Evolutionary conservation across 1,140 invertebrate species (phyloP), one percentile per base, ranked within the genome.

Genomic region (Drosophila willistoni): DNA sequence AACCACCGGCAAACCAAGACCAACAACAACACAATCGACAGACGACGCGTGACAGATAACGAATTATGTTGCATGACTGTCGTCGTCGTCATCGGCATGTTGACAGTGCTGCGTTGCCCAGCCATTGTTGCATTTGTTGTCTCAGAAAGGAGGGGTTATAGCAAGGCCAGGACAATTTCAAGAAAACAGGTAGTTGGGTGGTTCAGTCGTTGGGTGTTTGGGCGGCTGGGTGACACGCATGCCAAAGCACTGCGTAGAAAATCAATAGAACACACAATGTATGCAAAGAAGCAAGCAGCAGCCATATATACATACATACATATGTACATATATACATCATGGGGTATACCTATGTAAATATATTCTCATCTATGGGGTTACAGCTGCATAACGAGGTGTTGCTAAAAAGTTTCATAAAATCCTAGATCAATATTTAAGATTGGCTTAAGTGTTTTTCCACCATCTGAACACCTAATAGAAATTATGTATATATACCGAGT

Each of bases 41-140:
- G 56, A 77, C 67, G 68, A 75, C 56, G 68, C 72, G 76, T 78
- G 76, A 78, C 76, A 71, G 72, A 78, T 78, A 78, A 78, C 76
- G 71, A 78, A 78, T 78, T 75, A 78, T 72, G 69, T 59, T 59
- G 59, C 59, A 39, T 42, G 59, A 22, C 59, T 66, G 47, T 41
- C 7, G 12, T 44, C 42, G 13, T 47, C 14, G 14, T 17, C 29
- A 6, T 29, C 29, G 5, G 42, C 4, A 44, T 47, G 14, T 51
- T 22, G 9, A 12, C 19, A 51, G 29, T 29, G 29, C 6, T 29
- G 29, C 29, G 29, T 29, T 29, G 29, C 29, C 29, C 29, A 29
- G 29, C 29, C 29, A 29, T 44, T n/a, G n/a, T 17, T 47, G 44
- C 14, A 47, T 17, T 17, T 47, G 44, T 47, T 47, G 44, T 47